Evolutionary conservation across 2,888 invertebrate species (phyloP).

Genomic region (Caenorhabditis virilis): DNA sequence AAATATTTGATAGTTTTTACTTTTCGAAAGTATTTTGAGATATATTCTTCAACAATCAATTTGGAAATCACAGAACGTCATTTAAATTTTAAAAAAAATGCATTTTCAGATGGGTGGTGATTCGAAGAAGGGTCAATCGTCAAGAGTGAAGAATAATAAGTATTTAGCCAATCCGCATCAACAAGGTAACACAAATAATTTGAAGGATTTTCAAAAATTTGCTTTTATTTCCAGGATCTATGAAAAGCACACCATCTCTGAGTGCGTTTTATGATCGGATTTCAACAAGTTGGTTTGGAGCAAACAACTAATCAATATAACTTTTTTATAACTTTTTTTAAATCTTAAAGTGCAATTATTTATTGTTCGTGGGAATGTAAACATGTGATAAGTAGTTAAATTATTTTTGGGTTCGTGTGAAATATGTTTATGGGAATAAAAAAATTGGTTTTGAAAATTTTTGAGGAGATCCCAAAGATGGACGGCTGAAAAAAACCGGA

Average conservation of each 20-base stretch:
- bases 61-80: no score
- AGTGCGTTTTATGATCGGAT: constrained; percentile 50
- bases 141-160: constrained; percentile 39
- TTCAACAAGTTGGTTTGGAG: constrained; percentile 47
- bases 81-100: background rate
- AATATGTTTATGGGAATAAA: no score
- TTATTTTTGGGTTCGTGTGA: no score
- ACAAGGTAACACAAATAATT: constrained; percentile 10
- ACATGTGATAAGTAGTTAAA: no score
- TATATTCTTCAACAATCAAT: no score
- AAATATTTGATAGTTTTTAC: no score
- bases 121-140: constrained; percentile 16
- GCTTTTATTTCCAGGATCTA: constrained; percentile 12
- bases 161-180: constrained; percentile 43
- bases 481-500: no score
- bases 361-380: no score
- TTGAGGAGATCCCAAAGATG: no score
- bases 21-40: no score
- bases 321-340: background rate
- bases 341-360: no score
- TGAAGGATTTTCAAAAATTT: background rate
- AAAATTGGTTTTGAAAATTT: no score
- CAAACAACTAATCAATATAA: constrained; percentile 13
- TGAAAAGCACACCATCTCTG: constrained; percentile 36
- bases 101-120: constrained; percentile 35